Evolutionary conservation across 2,888 invertebrate genomes (phyloP).

Genomic region (Globia sparganii): DNA sequence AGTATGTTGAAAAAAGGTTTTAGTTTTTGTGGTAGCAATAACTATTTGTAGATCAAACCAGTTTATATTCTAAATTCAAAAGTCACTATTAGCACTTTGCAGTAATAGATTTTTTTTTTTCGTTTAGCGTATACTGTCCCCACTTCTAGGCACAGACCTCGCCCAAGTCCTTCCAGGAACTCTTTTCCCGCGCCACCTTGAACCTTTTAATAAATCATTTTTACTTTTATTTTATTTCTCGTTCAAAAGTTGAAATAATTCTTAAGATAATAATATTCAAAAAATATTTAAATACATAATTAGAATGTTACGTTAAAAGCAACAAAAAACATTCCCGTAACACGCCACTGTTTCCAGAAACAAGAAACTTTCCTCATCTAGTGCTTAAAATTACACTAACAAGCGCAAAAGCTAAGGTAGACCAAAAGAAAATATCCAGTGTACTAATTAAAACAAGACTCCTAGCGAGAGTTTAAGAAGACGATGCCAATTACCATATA

Average conservation of each 20-base stretch:
- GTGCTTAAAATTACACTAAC: slow-evolving; percentile 46
- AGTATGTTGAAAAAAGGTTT: not conserved
- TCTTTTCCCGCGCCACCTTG: not conserved
- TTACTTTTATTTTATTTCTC: not conserved
- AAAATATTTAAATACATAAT: not conserved
- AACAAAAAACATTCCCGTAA: slow-evolving; percentile 20
- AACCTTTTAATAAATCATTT: not conserved
- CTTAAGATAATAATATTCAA: not conserved
- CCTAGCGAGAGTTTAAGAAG: slow-evolving; percentile 18
- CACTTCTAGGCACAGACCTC: not conserved
- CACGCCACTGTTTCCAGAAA: slow-evolving; percentile 28
- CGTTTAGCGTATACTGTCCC: not conserved
- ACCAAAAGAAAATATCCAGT: slow-evolving; percentile 14
- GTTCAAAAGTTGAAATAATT: not conserved
- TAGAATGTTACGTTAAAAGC: not conserved
- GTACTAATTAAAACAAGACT: slow-evolving; percentile 24
- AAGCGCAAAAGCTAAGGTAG: slow-evolving; percentile 20
- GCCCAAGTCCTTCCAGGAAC: not conserved
- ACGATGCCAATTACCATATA: slow-evolving; percentile 37
- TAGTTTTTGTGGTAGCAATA: not conserved
- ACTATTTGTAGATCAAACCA: not conserved
- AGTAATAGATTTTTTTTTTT: not conserved
- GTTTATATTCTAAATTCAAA: not conserved
- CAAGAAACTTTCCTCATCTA: slow-evolving; percentile 30
- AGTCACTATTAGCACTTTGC: not conserved